Base-by-base conservation (phyloP, 2,113 vertebrate genomes). In the Sturnus vulgaris region DNA sequence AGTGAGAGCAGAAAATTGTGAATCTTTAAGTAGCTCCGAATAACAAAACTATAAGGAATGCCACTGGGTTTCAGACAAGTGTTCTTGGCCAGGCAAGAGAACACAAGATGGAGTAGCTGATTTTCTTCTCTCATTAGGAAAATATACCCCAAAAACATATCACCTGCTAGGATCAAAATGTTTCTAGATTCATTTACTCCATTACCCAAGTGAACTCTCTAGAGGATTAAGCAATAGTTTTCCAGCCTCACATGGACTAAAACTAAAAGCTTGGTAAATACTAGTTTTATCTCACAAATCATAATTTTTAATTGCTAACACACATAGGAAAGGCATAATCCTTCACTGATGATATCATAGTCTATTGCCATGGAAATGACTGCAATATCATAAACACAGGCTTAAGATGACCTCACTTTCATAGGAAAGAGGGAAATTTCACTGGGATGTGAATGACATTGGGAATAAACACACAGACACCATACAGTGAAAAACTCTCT, bases 341-440 rank as follows among this genome's bases (percentile, higher is more conserved):
- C 92, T 95, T 82, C 77, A 86, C 84, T 89, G 88, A 96, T 98
- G 97, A 97, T 96, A 96, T 98, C 94, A 97, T 79, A 95, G 98
- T 97, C 96, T 97, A 95, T 75, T 97, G 90, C 95, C 93, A 97
- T 98, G 96, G 97, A 97, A 97, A 97, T 95, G 59, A 78, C 60
- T 94, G 84, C 79, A 92, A 56, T 69, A 91, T 64, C 89, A 97
- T 90, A 98, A 98, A 98, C 96, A 98, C 56, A 92, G 80, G 56
- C 96, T 95, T 96, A 79, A 93, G 92, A 88, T 91, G 90, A 97
- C 88, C 65, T 97, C 95, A 97, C 85, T 93, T 97, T 80, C 37
- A 21, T 86, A 90, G 86, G 92, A 97, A 96, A 94, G 65, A 96
- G 65, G 65, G 56, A 96, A 95, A 94, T 90, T 88, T 95, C 81